Conservation (phyloP, 2,888 invertebrate species). For the Eupsilia transversa region DNA sequence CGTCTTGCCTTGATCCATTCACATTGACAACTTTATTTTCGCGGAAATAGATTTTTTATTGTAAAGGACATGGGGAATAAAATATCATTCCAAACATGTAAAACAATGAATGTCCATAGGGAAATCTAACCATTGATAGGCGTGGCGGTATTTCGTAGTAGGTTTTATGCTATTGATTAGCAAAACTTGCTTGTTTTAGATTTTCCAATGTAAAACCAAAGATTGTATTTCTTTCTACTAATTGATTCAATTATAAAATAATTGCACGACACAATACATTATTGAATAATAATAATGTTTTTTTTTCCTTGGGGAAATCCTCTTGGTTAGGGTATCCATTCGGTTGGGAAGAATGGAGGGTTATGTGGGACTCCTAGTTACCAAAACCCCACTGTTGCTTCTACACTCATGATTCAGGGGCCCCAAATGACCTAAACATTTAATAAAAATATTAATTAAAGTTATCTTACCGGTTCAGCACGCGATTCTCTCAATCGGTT, state of each 20-base stretch:
- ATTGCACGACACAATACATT: neutral
- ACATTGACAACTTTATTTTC: neutral
- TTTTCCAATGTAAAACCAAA: neutral
- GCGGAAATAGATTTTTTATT: neutral
- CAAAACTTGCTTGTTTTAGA: conserved; percentile 5
- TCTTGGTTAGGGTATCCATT: neutral
- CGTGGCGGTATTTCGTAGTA: neutral
- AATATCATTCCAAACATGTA: neutral
- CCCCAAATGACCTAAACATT: neutral
- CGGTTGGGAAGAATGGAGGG: neutral
- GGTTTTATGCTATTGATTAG: neutral
- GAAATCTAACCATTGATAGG: conserved; percentile 1
- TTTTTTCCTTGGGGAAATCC: neutral
- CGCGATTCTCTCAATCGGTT: neutral
- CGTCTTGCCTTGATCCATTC: conserved; percentile 4
- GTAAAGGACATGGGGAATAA: neutral
- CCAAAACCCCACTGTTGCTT: neutral
- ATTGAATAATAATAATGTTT: neutral
- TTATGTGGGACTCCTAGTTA: neutral
- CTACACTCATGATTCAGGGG: neutral
- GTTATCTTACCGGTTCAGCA: conserved; percentile 16
- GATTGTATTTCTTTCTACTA: neutral
- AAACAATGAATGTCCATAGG: neutral
- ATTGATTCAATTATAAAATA: neutral
- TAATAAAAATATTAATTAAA: neutral